Percentiles rank a stretch among this genome's conserved stretches.
phyloP scores from a whole-genome alignment of 1,140 invertebrate species.

The Lordiphosa collinella region DNA sequence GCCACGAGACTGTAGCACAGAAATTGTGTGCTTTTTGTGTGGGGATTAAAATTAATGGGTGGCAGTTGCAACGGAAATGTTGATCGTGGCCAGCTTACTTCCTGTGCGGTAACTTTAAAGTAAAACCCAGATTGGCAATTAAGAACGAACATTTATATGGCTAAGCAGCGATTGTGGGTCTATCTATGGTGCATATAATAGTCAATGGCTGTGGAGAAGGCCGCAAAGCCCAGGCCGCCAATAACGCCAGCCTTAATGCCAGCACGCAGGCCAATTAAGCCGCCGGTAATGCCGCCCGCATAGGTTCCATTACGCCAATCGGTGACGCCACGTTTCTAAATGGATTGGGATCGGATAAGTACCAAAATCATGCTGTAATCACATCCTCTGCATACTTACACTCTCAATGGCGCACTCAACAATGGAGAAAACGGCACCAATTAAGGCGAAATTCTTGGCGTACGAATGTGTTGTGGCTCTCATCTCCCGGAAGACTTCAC shows the following conservation, averaged over 20 bases:
- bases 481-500: slow-evolving; percentile 94
- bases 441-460: slow-evolving; percentile 98
- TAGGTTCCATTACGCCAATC: slow-evolving; percentile 98
- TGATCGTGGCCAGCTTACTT: slow-evolving; percentile 29
- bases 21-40: slow-evolving; percentile 38
- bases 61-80: slow-evolving; percentile 46
- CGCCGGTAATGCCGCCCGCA: slow-evolving; percentile 95
- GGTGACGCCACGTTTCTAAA: slow-evolving; percentile 91
- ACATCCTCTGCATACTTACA: slow-evolving; percentile 80
- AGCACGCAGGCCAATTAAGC: slow-evolving; percentile 96
- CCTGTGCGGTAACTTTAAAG: slow-evolving; percentile 29
- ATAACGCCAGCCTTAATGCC: slow-evolving; percentile 95
- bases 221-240: slow-evolving; percentile 96
- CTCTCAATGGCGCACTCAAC: slow-evolving; percentile 96
- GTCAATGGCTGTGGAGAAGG: slow-evolving; percentile 96
- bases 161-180: slow-evolving; percentile 2
- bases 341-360: slow-evolving; percentile 7
- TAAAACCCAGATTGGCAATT: slow-evolving; percentile 18
- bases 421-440: slow-evolving; percentile 95
- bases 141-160: slow-evolving; percentile 58
- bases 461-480: slow-evolving; percentile 93
- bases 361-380: neutral
- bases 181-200: slow-evolving; percentile 89
- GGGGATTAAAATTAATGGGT: slow-evolving; percentile 53
- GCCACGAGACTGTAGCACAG: slow-evolving; percentile 51